Evolutionary conservation across 2,888 invertebrate species (phyloP).

Genomic region (Tiphia femorata): DNA sequence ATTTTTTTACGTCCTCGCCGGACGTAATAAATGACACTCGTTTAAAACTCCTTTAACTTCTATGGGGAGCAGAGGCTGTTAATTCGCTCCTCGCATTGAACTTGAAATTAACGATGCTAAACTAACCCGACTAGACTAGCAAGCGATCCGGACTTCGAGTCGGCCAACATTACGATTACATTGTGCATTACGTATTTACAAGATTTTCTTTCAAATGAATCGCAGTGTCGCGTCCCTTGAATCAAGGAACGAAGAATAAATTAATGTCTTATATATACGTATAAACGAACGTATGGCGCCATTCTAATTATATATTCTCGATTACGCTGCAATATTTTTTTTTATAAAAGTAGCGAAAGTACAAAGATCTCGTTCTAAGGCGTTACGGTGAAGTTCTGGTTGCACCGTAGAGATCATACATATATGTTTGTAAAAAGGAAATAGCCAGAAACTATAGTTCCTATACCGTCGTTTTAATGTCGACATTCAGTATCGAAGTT

Average conservation of each 20-base stretch:
- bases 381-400: too few relatives aligned
- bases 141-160: slow-evolving; percentile 55
- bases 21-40: slow-evolving; percentile 16
- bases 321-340: too few relatives aligned
- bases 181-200: slow-evolving; percentile 34
- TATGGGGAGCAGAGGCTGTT: neutral
- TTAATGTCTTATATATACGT: slow-evolving; percentile 50
- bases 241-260: slow-evolving; percentile 37
- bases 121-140: slow-evolving; percentile 63
- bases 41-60: too few relatives aligned
- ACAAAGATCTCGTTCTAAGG: too few relatives aligned
- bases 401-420: too few relatives aligned
- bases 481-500: too few relatives aligned
- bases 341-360: too few relatives aligned
- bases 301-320: slow-evolving; percentile 11
- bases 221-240: slow-evolving; percentile 8
- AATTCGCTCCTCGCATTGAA: slow-evolving; percentile 13
- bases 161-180: slow-evolving; percentile 39
- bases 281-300: too few relatives aligned
- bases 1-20: slow-evolving; percentile 16
- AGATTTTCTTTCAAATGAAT: slow-evolving; percentile 16
- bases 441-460: too few relatives aligned
- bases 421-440: too few relatives aligned
- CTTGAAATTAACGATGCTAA: slow-evolving; percentile 21
- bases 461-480: too few relatives aligned